Evolutionary conservation across 64 coral and sea anemone genomes (phyloP), one percentile per base, ranked within the genome.

Genomic region (Orbicella faveolata): DNA sequence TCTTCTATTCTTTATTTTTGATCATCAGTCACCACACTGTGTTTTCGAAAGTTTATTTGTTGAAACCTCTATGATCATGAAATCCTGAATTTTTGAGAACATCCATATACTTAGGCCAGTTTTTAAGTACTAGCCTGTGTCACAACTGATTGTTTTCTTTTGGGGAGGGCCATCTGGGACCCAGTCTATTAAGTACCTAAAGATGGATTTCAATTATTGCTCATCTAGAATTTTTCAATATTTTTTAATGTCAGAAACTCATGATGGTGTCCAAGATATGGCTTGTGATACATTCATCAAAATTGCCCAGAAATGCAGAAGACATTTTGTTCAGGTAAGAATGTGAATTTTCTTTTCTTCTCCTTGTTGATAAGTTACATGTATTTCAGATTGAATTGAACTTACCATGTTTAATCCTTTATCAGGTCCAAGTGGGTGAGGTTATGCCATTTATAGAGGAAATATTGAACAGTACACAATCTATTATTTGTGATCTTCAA

Each of bases 221-320:
- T 59, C 11, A 59, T 59, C 55, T 14, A 16, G 41, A 41, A 63
- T 2, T 75, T 41, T 54, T 78, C 62, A 18, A 25, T 30, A 36
- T 34, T 76, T 75, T 75, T 14, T 88, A 75, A 17, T 93, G 80
- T 52, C 41, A 98, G 96, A 98, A 98, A 98, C 96, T 6, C 96
- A 98, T 77, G 96, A 98, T 89, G 96, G 96, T 91, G 96, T 98
- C 15, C 96, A 98, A 86, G 96, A 98, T 74, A 98, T 98, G 96
- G 96, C 96, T 52, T 98, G 96, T 89, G 96, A 98, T 53, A 98
- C 96, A 68, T 98, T 98, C 41, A 98, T 98, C 74, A 98, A 98
- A 80, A 98, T 98, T 86, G 96, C 96, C 36, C 96, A 98, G 91
- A 98, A 98, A 80, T 98, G 96, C 75, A 93, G 93, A 80, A 83